phyloP scores from a whole-genome alignment of 2,888 invertebrate species.

The Sericinus montela region DNA sequence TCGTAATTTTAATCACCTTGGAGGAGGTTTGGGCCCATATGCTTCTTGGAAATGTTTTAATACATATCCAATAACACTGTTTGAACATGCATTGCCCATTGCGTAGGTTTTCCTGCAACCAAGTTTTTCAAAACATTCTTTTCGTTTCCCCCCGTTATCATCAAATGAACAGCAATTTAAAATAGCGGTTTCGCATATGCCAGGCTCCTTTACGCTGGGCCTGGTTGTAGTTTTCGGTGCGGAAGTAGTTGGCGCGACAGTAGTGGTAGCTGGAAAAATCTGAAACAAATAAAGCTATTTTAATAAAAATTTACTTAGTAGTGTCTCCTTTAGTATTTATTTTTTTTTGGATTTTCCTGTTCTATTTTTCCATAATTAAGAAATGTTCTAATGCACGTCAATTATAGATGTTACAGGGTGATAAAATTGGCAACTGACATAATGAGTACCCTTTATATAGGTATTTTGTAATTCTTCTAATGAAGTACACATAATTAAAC shows the following conservation, averaged over 20 bases:
- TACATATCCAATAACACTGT: constrained; percentile 35
- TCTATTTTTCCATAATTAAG: too few relatives aligned
- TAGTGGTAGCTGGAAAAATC: too few relatives aligned
- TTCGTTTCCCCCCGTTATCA: constrained; percentile 29
- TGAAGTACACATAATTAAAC: too few relatives aligned
- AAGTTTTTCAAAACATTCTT: constrained; percentile 42
- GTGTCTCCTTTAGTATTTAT: too few relatives aligned
- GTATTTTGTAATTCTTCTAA: too few relatives aligned
- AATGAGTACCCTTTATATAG: too few relatives aligned
- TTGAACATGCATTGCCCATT: constrained; percentile 37
- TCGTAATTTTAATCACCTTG: constrained; percentile 1
- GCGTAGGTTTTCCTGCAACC: constrained; percentile 38
- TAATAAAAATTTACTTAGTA: too few relatives aligned
- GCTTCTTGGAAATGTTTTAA: constrained; percentile 41
- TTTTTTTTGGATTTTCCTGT: too few relatives aligned
- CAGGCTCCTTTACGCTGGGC: constrained; percentile 29
- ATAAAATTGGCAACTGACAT: too few relatives aligned
- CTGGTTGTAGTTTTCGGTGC: constrained; percentile 28
- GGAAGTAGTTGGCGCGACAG: constrained; percentile 4
- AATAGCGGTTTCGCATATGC: constrained; percentile 49
- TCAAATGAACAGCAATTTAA: constrained; percentile 46
- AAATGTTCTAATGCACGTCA: too few relatives aligned
- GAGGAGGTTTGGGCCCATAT: constrained; percentile 43
- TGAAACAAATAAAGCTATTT: constrained; percentile 1
- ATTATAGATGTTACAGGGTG: too few relatives aligned